Percentiles rank a stretch among this genome's conserved stretches.
phyloP scores from a whole-genome alignment of 2,113 vertebrate species.

The Chaenocephalus aceratus region DNA sequence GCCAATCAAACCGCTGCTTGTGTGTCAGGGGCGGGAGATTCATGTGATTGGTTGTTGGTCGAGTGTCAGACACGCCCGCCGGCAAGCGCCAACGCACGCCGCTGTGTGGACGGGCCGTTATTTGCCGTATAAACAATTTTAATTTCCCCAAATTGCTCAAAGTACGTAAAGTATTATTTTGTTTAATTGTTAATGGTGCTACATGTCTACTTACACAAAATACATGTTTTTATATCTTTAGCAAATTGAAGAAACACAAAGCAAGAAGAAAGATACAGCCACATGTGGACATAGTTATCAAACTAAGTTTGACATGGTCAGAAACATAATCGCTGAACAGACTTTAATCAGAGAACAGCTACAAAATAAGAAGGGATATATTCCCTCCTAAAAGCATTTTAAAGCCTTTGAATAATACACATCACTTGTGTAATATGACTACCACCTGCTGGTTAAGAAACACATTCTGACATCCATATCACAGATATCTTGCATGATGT shows the following conservation, averaged over 20 bases:
- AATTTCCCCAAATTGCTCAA: no score
- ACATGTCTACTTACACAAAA: background rate
- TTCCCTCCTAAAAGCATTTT: constrained; percentile 25
- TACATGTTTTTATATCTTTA: background rate
- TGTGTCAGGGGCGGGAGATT: no score
- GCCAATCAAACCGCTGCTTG: no score
- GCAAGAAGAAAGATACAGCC: background rate
- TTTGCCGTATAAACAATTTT: no score
- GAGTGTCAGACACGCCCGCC: no score
- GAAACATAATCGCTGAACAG: background rate
- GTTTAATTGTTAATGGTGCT: background rate
- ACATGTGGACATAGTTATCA: background rate
- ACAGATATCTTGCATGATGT: constrained; percentile 1
- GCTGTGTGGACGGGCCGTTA: no score
- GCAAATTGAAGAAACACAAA: background rate
- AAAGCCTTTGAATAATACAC: constrained; percentile 28
- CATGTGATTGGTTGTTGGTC: no score
- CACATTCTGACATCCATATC: constrained; percentile 12
- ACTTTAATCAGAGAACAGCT: background rate
- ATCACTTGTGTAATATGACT: constrained; percentile 70
- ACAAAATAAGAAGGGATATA: background rate
- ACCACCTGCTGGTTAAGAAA: constrained; percentile 73
- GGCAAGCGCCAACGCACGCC: no score
- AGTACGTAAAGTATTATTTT: background rate
- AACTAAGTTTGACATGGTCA: background rate